Evolutionary conservation across 2,888 invertebrate species (phyloP), one percentile per base, ranked within the genome.

Genomic region (Diabrotica balteata): DNA sequence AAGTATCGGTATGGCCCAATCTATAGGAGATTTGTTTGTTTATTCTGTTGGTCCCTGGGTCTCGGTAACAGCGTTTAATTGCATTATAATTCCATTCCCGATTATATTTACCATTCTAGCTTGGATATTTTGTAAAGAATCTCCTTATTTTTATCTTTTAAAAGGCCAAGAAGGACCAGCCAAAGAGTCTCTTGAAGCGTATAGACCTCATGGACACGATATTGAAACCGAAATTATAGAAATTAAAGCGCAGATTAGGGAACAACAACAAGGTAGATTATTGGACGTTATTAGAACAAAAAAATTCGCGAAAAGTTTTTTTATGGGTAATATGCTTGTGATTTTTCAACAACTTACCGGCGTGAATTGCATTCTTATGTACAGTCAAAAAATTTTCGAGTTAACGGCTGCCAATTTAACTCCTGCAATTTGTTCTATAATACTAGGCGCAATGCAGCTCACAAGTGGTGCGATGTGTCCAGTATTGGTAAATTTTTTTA

Each of bases 261-360:
- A 66, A 7, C 43, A 59, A 4, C 42, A 49, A 7, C 7, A 52
- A 8, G 65, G 65, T 11, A 64, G 17, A 11, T 52, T 64, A 11
- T 8, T 46, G 22, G 64, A 65, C 22, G 47, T 65, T 10, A 53
- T 59, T 53, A 42, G 32, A 17, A 49, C 59, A 10, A 88, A 89
- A 66, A 88, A 90, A 43, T 90, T 93, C 81, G 89, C 91, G 73
- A 91, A 90, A 79, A 94, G 94, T 0, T 87, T 95, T 78, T 87
- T 93, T 73, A 89, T 92, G 58, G 55, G 90, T 0, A 89, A 90
- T 73, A 88, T 90, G 6, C 85, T 95, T 66, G 91, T 93, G 55
- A 84, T 89, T 72, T 92, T 94, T 84, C 96, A 96, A 80, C 96
- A 96, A 83, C 86, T 94, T 72, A 90, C 90, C 0, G 93, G 93